These are phyloP conservation scores for Darevskia mixta DNA, from an alignment of 2,797 vertebrate genomes.

Conservation along the genomic window DNA sequence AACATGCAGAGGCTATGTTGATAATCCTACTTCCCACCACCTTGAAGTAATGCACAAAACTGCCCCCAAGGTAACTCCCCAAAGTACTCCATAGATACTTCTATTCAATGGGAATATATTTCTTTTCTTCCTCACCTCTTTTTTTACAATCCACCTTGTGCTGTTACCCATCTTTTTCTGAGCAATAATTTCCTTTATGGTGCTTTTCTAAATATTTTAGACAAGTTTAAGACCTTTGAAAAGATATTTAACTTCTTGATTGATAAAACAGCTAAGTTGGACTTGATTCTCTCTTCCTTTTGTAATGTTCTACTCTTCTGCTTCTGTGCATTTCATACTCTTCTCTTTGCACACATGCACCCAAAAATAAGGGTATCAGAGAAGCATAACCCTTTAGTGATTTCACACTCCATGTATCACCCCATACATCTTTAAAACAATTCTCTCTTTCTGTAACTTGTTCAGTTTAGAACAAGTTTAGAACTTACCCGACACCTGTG, in stretches of 20 bases:
- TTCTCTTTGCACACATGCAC: neutral
- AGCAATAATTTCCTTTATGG: neutral
- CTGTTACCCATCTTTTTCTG: neutral
- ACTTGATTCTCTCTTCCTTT: slow-evolving; percentile 96
- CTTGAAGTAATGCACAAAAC: neutral
- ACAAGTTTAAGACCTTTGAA: slow-evolving; percentile 96
- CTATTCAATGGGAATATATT: neutral
- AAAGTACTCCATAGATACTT: too few species aligned
- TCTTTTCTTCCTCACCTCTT: neutral
- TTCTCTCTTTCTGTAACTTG: neutral
- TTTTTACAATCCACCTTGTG: neutral
- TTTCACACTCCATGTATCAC: neutral
- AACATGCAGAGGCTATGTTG: neutral
- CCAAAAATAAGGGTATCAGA: neutral
- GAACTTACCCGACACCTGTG: neutral
- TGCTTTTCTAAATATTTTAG: neutral
- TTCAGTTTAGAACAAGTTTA: neutral
- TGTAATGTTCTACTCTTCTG: slow-evolving; percentile 93
- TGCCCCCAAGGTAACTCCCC: neutral
- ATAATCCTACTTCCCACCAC: neutral
- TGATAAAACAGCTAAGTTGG: slow-evolving; percentile 98
- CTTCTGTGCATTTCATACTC: slow-evolving; percentile 96
- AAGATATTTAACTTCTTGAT: slow-evolving; percentile 98
- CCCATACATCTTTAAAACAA: neutral
- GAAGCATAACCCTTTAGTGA: neutral